Conservation (phyloP, 2,113 vertebrate species). For the Aythya baeri region DNA sequence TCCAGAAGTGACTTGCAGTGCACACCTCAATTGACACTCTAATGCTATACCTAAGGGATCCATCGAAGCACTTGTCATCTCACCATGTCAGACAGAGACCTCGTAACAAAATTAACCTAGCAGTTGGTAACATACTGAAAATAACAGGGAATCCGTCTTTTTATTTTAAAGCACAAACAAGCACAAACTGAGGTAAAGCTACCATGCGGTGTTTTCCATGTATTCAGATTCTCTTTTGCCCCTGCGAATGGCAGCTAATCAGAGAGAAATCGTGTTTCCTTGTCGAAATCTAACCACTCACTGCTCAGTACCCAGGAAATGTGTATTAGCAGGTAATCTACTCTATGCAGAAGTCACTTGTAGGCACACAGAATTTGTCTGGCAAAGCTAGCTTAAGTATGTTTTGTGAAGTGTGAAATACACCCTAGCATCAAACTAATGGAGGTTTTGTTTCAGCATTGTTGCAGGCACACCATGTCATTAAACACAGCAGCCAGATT, state of each 20-base stretch:
- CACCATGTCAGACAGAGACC: neutral
- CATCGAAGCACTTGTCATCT: neutral
- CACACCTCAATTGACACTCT: neutral
- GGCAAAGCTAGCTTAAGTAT: neutral
- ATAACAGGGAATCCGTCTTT: neutral
- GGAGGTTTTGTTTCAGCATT: neutral
- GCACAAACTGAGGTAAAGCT: neutral
- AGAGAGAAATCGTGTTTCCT: neutral
- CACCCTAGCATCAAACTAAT: neutral
- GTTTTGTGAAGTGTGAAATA: neutral
- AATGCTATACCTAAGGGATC: neutral
- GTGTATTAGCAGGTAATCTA: neutral
- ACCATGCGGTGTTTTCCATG: neutral
- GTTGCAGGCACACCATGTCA: neutral
- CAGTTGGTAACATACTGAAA: neutral
- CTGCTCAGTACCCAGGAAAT: neutral
- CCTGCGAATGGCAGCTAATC: neutral
- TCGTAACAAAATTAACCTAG: neutral
- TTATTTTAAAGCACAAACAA: neutral
- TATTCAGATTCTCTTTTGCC: neutral
- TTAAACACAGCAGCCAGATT: neutral
- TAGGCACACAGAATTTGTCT: neutral
- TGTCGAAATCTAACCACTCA: neutral
- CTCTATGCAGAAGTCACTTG: neutral
- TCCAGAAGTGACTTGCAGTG: neutral